A percentile compares a stretch with the other conserved stretches of the same genome.
Conservation (phyloP, 2,113 vertebrate species). For the Seriola aureovittata region DNA sequence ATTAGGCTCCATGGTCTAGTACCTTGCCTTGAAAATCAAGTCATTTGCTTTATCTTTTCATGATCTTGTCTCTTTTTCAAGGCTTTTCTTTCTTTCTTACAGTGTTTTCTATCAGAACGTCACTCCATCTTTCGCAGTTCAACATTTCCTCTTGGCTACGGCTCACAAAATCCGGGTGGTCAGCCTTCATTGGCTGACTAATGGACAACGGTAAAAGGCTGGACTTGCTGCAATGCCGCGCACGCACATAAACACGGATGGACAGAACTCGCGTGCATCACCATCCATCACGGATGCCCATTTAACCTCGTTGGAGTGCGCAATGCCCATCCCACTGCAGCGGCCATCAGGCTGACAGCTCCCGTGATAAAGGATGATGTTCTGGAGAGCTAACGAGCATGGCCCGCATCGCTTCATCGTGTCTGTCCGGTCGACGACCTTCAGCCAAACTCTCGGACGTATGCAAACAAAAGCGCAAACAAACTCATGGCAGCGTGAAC, state of each 20-base stretch:
- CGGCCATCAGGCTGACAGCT: conserved; percentile 68
- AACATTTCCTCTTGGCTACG: conserved; percentile 57
- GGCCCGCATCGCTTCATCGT: conserved; percentile 51
- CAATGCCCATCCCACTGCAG: conserved; percentile 50
- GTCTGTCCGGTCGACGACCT: conserved; percentile 59
- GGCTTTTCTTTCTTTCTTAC: conserved; percentile 30
- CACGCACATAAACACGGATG: conserved; percentile 36
- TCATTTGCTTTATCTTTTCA: conserved; percentile 44
- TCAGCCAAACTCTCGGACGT: conserved; percentile 43
- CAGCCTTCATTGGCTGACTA: conserved; percentile 79
- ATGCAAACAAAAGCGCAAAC: conserved; percentile 43
- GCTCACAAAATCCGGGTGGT: conserved; percentile 63
- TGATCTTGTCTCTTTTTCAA: conserved; percentile 46
- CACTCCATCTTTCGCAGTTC: conserved; percentile 56
- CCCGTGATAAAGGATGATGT: conserved; percentile 73
- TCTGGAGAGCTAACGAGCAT: conserved; percentile 57
- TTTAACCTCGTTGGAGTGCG: conserved; percentile 67
- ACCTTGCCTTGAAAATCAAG: conserved; percentile 50
- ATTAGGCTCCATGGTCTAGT: conserved; percentile 42
- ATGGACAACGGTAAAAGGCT: conserved; percentile 66
- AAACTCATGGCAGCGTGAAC: not conserved
- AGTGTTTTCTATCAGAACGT: conserved; percentile 24
- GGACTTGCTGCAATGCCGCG: conserved; percentile 19
- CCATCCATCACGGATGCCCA: conserved; percentile 70
- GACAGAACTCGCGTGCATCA: conserved; percentile 42